phyloP scores from a whole-genome alignment of 2,797 vertebrate species.

The Miichthys miiuy region DNA sequence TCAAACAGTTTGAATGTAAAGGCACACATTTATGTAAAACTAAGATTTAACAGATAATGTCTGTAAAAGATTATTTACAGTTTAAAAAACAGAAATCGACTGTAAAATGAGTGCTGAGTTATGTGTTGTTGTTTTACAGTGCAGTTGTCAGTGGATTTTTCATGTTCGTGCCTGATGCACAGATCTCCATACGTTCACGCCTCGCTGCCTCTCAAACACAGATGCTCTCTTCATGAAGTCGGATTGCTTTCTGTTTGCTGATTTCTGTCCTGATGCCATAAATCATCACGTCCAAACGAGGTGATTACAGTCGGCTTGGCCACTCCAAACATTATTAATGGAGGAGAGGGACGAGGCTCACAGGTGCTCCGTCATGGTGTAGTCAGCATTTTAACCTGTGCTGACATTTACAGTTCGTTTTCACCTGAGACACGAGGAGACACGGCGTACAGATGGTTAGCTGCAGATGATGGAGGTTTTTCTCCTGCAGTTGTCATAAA shows the following conservation, averaged over 20 bases:
- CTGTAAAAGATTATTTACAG: too few species aligned
- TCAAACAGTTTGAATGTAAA: too few species aligned
- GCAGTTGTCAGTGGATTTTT: slow-evolving; percentile 35
- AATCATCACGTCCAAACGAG: slow-evolving; percentile 68
- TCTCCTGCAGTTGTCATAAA: slow-evolving; percentile 75
- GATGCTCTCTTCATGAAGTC: slow-evolving; percentile 67
- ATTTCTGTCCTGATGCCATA: slow-evolving; percentile 50
- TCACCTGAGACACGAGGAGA: slow-evolving; percentile 68
- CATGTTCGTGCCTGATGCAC: slow-evolving; percentile 75
- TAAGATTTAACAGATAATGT: too few species aligned
- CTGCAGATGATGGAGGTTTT: slow-evolving; percentile 64
- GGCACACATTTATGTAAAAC: too few species aligned
- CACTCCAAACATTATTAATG: slow-evolving; percentile 67
- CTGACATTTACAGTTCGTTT: slow-evolving; percentile 77
- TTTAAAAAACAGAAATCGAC: too few species aligned
- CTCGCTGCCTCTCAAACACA: slow-evolving; percentile 43
- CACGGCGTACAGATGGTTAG: slow-evolving; percentile 67
- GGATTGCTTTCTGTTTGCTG: slow-evolving; percentile 39
- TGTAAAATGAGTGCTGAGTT: too few species aligned
- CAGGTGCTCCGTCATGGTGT: slow-evolving; percentile 76
- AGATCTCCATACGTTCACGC: slow-evolving; percentile 73
- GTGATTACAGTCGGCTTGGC: slow-evolving; percentile 58
- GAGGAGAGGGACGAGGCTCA: slow-evolving; percentile 44
- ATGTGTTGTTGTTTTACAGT: background rate
- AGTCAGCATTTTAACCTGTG: slow-evolving; percentile 81